Conservation (phyloP, 2,797 vertebrate genomes). For the Rhadinocentrus ornatus region DNA sequence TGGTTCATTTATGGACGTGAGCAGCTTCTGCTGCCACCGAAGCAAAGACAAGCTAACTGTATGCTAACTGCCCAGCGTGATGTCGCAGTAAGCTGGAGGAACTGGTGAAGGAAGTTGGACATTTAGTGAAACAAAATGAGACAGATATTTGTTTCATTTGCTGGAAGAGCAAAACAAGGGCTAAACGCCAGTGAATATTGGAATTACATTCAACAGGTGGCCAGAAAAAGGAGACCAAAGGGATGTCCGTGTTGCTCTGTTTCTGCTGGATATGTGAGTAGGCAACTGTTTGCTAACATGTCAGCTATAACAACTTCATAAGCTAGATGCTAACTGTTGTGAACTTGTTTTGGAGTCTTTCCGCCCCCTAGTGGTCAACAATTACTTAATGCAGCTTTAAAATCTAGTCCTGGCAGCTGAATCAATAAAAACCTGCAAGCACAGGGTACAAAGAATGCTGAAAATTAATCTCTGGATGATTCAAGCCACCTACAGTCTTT, state of each 20-base stretch:
- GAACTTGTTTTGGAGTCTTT: constrained; percentile 79
- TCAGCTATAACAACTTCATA: constrained; percentile 76
- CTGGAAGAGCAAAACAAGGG: constrained; percentile 53
- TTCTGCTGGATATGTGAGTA: constrained; percentile 84
- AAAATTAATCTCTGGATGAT: constrained; percentile 68
- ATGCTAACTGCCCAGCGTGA: constrained; percentile 15
- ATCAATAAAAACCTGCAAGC: constrained; percentile 56
- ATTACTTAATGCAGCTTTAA: constrained; percentile 72
- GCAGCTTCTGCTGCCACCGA: constrained; percentile 8
- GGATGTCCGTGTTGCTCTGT: constrained; percentile 82
- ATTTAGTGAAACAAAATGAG: constrained; percentile 27
- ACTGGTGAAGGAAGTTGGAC: constrained; percentile 31
- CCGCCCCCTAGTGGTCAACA: constrained; percentile 80
- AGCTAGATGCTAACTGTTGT: constrained; percentile 77
- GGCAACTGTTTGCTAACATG: constrained; percentile 80
- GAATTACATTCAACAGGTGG: constrained; percentile 83
- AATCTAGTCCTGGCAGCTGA: constrained; percentile 71
- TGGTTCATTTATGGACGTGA: not conserved
- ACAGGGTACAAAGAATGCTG: constrained; percentile 59
- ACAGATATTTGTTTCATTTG: constrained; percentile 35
- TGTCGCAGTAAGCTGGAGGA: constrained; percentile 34
- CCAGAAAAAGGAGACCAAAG: constrained; percentile 82
- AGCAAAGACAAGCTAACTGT: constrained; percentile 23
- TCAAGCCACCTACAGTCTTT: constrained; percentile 71
- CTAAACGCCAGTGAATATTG: constrained; percentile 79